Conservation (phyloP, 2,888 invertebrate species). For the Apoda limacodes region DNA sequence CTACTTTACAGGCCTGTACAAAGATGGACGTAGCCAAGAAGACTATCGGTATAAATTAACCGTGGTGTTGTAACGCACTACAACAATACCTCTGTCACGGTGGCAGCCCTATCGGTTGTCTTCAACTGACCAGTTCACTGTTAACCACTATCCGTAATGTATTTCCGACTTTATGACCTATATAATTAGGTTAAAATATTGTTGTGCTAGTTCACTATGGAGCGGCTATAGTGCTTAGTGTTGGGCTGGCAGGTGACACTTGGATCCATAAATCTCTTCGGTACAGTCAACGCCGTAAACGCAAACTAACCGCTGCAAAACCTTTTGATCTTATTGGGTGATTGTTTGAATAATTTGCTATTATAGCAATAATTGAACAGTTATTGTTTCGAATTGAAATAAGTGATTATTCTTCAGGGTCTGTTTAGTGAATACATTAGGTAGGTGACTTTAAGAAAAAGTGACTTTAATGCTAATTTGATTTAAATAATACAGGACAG, state of each 20-base stretch:
- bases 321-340: constrained; percentile 39
- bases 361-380: no score
- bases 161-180: constrained; percentile 25
- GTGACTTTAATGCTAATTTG: no score
- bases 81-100: constrained; percentile 59
- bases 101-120: constrained; percentile 45
- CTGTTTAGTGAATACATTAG: no score
- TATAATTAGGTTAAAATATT: constrained; percentile 24
- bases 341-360: constrained; percentile 41
- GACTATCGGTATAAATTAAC: constrained; percentile 61
- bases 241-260: constrained; percentile 58
- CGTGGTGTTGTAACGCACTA: constrained; percentile 40
- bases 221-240: no score
- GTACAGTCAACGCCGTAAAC: constrained; percentile 39
- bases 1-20: constrained; percentile 9
- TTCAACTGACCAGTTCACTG: constrained; percentile 37
- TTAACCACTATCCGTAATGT: constrained; percentile 14
- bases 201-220: no score
- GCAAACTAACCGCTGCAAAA: constrained; percentile 32
- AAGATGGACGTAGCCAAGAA: constrained; percentile 38
- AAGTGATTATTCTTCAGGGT: no score
- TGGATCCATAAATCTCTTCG: constrained; percentile 50
- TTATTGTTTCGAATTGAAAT: no score
- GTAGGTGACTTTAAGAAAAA: no score
- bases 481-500: no score